Conservation (phyloP, 2,113 vertebrate genomes). For the Ovibos moschatus region DNA sequence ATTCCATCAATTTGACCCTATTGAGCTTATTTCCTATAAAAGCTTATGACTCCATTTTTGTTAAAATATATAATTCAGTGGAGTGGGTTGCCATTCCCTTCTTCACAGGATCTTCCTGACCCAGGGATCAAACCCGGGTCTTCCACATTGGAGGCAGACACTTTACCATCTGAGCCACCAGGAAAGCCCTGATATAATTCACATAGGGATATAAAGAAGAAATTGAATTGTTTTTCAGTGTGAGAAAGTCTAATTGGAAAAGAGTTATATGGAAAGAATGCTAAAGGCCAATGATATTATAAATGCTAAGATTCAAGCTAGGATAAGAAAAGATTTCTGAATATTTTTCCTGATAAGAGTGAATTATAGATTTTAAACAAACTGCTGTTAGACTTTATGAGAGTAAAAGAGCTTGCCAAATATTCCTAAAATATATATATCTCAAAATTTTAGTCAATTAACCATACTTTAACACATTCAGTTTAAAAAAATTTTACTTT, state of each 20-base stretch:
- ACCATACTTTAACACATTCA: not conserved
- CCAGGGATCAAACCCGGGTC: not conserved
- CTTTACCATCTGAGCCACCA: not conserved
- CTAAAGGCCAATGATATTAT: not conserved
- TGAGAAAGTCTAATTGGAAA: not conserved
- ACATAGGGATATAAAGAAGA: not conserved
- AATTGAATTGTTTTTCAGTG: not conserved
- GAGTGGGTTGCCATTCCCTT: not conserved
- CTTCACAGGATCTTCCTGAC: not conserved
- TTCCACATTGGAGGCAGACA: not conserved
- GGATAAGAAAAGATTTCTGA: not conserved
- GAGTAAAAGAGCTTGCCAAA: not conserved
- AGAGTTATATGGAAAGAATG: not conserved
- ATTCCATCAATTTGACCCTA: not conserved
- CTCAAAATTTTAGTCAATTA: not conserved
- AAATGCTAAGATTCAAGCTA: not conserved
- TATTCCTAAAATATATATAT: not conserved
- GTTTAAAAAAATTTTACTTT: not conserved
- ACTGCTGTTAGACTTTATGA: not conserved
- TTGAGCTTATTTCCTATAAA: conserved; percentile 21
- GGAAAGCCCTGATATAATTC: not conserved
- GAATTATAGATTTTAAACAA: not conserved
- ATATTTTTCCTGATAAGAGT: not conserved
- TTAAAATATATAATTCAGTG: not conserved
- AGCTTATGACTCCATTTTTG: not conserved